Evolutionary conservation across 2,888 invertebrate species (phyloP).

Genomic region (Heteromurus nitidus): DNA sequence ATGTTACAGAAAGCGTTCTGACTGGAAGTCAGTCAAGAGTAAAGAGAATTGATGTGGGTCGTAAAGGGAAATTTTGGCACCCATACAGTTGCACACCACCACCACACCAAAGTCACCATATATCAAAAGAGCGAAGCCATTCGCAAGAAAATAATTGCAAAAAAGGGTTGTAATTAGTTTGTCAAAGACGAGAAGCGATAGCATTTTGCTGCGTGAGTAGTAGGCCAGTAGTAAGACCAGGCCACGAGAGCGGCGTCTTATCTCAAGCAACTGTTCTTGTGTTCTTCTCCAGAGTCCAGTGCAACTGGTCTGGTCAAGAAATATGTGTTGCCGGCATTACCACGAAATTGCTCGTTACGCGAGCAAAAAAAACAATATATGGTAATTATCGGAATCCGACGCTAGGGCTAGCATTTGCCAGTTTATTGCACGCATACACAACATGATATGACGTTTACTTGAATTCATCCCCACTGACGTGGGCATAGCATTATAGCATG

Average conservation of each 20-base stretch:
- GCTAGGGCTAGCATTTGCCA: too few relatives aligned
- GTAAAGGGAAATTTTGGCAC: constrained; percentile 23
- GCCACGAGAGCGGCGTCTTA: not conserved
- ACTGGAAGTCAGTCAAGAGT: constrained; percentile 50
- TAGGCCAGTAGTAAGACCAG: constrained; percentile 5
- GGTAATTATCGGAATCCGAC: constrained; percentile 48
- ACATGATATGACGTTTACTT: constrained; percentile 15
- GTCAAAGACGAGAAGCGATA: constrained; percentile 54
- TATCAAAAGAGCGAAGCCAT: not conserved
- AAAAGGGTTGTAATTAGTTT: constrained; percentile 53
- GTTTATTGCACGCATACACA: too few relatives aligned
- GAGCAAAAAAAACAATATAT: constrained; percentile 20
- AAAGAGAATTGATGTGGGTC: constrained; percentile 1
- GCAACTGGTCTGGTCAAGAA: constrained; percentile 20
- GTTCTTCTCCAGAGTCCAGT: too few relatives aligned
- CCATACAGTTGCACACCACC: constrained; percentile 14
- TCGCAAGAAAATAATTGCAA: constrained; percentile 52
- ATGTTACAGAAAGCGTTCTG: constrained; percentile 45
- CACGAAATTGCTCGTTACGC: constrained; percentile 25
- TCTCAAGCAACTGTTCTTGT: not conserved
- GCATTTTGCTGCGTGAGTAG: not conserved
- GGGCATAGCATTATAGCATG: not conserved
- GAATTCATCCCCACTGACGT: not conserved
- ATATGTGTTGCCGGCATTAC: constrained; percentile 48
- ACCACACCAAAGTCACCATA: constrained; percentile 29